Evolutionary conservation across 2,888 invertebrate genomes (phyloP), one percentile per base, ranked within the genome.

Genomic region (Cephus pulcher): DNA sequence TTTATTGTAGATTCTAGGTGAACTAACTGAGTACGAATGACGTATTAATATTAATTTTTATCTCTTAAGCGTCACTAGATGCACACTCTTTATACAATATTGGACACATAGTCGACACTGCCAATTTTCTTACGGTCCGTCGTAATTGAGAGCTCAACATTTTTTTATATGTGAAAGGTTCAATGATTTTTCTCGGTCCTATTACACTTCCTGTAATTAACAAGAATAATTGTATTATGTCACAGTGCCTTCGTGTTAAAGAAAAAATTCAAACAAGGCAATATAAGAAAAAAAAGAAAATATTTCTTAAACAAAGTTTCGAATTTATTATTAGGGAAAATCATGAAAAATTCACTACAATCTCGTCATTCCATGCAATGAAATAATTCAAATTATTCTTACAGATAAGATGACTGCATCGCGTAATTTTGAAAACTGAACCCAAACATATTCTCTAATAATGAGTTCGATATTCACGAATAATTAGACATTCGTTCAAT

Each of bases 1-100:
- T 85, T 85, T 85, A 85, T 85, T 85, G 77, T 84, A 85, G 81
- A 71, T 75, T 71, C 74, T 83, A 85, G 77, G 76, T 69, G 71
- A 82, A 32, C 34, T 69, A 73, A 68, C 69, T 30, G 11, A 68
- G 30, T 76, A 75, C 75, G 40, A 76, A 69, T 75, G 34, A 77
- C 76, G 70, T 35, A 37, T 34, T 76, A 40, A 40, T 40, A 40
- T 40, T 56, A 56, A 56, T 68, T 56, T 12, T 12, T 34, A 11
- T 15, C 75, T 30, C 32, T 33, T 69, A 75, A 34, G 30, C 37
- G 37, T 74, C 75, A 30, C 11, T 34, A 35, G 37, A 23, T 9
- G 15, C 56, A 56, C 56, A 56, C 56, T 56, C 32, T 33, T 73
- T 73, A 73, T 30, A 68, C 30, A 56, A 76, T n/a, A 73, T 76